Base-by-base conservation (phyloP, 2,797 vertebrate species). In the Crocidura indochinensis region DNA sequence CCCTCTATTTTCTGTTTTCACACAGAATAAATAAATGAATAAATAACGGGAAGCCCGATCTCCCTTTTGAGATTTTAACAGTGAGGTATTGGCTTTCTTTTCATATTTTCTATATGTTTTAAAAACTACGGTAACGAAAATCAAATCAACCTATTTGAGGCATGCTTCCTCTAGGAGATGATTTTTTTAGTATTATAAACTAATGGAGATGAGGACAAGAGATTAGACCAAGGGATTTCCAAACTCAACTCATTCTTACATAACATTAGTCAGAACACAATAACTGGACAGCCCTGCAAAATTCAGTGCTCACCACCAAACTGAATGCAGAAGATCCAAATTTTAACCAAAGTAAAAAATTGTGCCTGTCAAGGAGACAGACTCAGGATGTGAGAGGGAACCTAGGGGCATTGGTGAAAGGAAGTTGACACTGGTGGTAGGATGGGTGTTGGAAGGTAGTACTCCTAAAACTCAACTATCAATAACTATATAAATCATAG, bases 51-150 rank as follows among this genome's bases (percentile, higher is more conserved):
- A 53, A 17, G 65, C 20, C 27, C 29, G 67, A 81, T 15, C 10
- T 75, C 44, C 38, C 47, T 84, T 10, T 51, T 71, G 24, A 75
- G 47, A 67, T 31, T 22, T 51, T 51, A 51, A 51, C 14, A 51
- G 14, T 79, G 47, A 94, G 27, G 6, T 3, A 26, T 85, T 94
- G 65, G 27, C 79, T 76, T 9, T 78, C 72, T 64, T 94, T 84
- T 92, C n/a, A 65, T 88, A 49, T 79, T 80, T 31, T 49, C 10
- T 91, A 72, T 86, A 84, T 84, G 75, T 79, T 75, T 80, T 92
- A 77, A 84, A 93, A 81, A 62, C 5, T 24, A 87, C 81, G 26
- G 14, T 53, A 78, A 10, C 74, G 53, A 65, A 29, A 56, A 62
- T 80, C 51, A 68, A 85, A 76, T 3, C 67, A 68, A 17, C 72